These are phyloP conservation scores for Hydractinia symbiolongicarpus DNA, from an alignment of 30 jellyfish, hydroid and myxozoan genomes.

Conservation along the genomic window DNA sequence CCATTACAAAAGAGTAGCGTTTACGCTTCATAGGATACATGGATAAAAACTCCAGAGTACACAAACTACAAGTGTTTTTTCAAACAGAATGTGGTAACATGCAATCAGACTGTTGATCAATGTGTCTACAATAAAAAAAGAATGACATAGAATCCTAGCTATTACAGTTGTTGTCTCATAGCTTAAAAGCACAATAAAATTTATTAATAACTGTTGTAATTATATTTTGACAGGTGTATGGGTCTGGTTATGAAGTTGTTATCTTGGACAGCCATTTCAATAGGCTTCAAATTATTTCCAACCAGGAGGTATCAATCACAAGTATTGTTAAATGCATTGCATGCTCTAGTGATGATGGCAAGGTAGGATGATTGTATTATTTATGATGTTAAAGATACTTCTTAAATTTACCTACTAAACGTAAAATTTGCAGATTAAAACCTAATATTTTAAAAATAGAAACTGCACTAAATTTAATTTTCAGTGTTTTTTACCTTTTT, in stretches of 20 bases:
- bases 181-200: no score
- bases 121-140: no score
- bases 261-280: conserved; percentile 84
- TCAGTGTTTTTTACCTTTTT: background rate
- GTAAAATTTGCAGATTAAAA: background rate
- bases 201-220: background rate
- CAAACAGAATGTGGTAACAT: no score
- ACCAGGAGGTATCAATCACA: conserved; percentile 23
- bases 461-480: background rate
- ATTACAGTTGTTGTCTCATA: no score
- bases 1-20: no score
- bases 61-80: no score
- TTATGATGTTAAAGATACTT: background rate
- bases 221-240: conserved; percentile 61
- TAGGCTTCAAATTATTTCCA: conserved; percentile 82
- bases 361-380: conserved; percentile 32
- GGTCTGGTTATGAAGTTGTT: conserved; percentile 96
- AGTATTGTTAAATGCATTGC: conserved; percentile 74
- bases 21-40: no score
- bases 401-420: background rate
- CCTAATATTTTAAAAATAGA: no score
- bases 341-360: conserved; percentile 84
- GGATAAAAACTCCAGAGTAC: no score
- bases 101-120: no score
- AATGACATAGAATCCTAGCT: no score